phyloP scores from a whole-genome alignment of 2,113 vertebrate species.

The Lasiurus cinereus region DNA sequence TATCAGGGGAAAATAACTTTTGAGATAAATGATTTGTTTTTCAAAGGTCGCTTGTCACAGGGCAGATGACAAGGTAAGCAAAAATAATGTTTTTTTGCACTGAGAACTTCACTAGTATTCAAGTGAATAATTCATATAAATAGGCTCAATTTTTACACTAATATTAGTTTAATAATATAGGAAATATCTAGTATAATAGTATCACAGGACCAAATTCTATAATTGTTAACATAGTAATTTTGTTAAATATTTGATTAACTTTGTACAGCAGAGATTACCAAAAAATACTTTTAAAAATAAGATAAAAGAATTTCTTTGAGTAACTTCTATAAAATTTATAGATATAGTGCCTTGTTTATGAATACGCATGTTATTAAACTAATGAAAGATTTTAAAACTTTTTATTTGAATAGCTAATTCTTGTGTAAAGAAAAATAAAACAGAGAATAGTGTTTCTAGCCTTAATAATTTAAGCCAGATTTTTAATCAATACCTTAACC shows the following conservation, averaged over 20 bases:
- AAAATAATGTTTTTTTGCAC: neutral
- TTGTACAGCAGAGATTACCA: neutral
- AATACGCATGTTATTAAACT: neutral
- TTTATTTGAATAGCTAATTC: neutral
- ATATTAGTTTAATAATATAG: neutral
- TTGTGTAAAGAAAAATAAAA: neutral
- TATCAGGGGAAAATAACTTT: neutral
- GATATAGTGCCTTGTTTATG: neutral
- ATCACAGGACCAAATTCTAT: neutral
- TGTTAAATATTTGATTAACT: neutral
- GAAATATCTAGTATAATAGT: neutral
- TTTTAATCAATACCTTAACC: slow-evolving; percentile 77
- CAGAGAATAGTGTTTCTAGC: slow-evolving; percentile 10
- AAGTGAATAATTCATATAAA: neutral
- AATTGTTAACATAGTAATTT: neutral
- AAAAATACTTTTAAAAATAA: neutral
- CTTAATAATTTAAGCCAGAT: slow-evolving; percentile 77
- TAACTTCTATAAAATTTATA: neutral
- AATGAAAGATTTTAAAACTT: neutral
- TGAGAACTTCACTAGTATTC: neutral
- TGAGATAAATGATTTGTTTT: neutral
- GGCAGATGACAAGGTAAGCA: neutral
- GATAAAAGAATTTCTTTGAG: neutral
- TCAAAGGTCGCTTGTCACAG: neutral
- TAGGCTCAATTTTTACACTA: neutral